These are phyloP conservation scores for Smittia aterrima DNA, from an alignment of 2,888 invertebrate genomes.

Conservation along the genomic window DNA sequence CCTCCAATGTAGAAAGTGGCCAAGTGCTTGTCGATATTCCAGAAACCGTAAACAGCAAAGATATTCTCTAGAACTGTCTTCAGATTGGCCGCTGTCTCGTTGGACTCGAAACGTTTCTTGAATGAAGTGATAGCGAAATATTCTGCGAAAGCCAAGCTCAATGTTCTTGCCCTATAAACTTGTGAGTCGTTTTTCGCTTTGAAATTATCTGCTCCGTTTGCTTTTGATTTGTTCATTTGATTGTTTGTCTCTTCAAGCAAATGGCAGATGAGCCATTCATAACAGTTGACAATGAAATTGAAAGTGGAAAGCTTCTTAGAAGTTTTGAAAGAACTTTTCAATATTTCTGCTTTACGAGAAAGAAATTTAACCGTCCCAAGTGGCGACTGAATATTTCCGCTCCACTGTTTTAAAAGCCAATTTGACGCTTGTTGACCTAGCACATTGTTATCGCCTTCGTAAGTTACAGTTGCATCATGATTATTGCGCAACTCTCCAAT, in stretches of 20 bases:
- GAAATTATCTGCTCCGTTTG: slow-evolving; percentile 65
- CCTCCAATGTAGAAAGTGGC: slow-evolving; percentile 63
- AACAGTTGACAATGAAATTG: slow-evolving; percentile 61
- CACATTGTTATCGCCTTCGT: slow-evolving; percentile 93
- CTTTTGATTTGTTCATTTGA: slow-evolving; percentile 59
- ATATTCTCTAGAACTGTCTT: slow-evolving; percentile 56
- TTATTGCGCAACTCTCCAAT: slow-evolving; percentile 80
- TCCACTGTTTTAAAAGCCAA: slow-evolving; percentile 74
- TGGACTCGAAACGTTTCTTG: slow-evolving; percentile 47
- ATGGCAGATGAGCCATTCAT: slow-evolving; percentile 82
- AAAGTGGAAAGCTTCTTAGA: slow-evolving; percentile 44
- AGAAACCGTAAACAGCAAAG: slow-evolving; percentile 59
- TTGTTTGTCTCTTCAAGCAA: slow-evolving; percentile 68
- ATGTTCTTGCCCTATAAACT: slow-evolving; percentile 72
- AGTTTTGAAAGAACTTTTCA: slow-evolving; percentile 48
- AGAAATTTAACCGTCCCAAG: slow-evolving; percentile 71
- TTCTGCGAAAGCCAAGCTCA: slow-evolving; percentile 78
- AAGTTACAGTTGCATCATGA: slow-evolving; percentile 87
- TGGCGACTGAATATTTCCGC: slow-evolving; percentile 61
- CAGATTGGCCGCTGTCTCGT: slow-evolving; percentile 50
- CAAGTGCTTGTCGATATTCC: slow-evolving; percentile 64
- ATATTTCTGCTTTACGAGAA: slow-evolving; percentile 55
- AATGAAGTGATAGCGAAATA: slow-evolving; percentile 57
- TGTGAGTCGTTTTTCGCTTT: slow-evolving; percentile 77
- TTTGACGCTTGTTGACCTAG: slow-evolving; percentile 86